Evolutionary conservation across 2,797 vertebrate genomes (phyloP).

Genomic region (Dermochelys coriacea): DNA sequence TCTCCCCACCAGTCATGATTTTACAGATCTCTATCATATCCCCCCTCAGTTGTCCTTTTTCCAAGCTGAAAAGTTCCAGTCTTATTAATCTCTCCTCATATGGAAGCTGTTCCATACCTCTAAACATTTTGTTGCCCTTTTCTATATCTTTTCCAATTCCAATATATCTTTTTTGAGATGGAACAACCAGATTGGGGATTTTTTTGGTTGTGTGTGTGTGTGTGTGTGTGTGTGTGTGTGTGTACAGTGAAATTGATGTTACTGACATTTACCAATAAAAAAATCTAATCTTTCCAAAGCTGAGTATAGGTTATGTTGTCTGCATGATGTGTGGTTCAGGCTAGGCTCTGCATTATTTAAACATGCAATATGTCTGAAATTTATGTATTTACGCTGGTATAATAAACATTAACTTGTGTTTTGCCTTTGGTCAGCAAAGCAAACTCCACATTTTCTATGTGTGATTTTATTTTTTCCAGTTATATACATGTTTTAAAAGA

Average conservation of each 20-base stretch:
- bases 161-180: too few relatives aligned
- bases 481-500: fast-evolving
- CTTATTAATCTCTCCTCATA: too few relatives aligned
- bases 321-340: background rate
- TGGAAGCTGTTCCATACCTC: too few relatives aligned
- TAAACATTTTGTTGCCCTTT: too few relatives aligned
- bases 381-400: background rate
- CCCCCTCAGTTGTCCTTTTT: too few relatives aligned
- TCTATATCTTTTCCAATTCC: too few relatives aligned
- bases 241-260: background rate
- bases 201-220: background rate
- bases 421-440: background rate
- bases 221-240: background rate
- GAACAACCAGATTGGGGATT: too few relatives aligned
- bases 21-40: too few relatives aligned
- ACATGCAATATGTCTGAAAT: background rate
- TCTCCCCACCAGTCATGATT: too few relatives aligned
- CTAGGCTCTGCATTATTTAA: background rate
- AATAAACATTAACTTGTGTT: fast-evolving
- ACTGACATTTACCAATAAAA: background rate
- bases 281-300: background rate
- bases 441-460: fast-evolving
- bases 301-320: background rate
- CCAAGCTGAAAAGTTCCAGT: too few relatives aligned
- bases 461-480: background rate